Conservation (phyloP, 2,888 invertebrate genomes). For the Sarcophaga subvicina region DNA sequence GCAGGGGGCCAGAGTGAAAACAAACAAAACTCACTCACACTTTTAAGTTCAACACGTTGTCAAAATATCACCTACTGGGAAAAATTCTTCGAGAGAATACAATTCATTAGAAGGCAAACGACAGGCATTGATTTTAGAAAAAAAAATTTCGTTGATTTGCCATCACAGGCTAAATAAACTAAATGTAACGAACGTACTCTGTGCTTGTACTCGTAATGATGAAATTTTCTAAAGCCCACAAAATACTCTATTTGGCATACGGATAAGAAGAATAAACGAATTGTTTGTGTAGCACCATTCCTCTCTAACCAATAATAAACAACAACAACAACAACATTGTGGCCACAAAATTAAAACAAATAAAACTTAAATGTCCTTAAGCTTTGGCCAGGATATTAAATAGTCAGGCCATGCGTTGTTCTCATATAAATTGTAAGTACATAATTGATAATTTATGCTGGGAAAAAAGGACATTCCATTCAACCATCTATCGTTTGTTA, state of each 20-base stretch:
- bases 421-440: background rate
- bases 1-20: background rate
- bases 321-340: constrained; percentile 46
- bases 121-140: background rate
- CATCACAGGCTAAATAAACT: constrained; percentile 53
- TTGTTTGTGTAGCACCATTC: constrained; percentile 36
- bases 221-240: constrained; percentile 17
- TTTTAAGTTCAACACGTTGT: constrained; percentile 59
- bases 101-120: constrained; percentile 51
- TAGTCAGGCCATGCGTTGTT: background rate
- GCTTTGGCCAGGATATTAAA: constrained; percentile 1
- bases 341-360: constrained; percentile 51
- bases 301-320: background rate
- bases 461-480: background rate
- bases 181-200: constrained; percentile 4
- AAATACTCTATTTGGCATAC: constrained; percentile 42
- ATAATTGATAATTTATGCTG: background rate
- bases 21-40: constrained; percentile 25
- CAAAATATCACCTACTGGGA: constrained; percentile 33
- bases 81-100: constrained; percentile 14
- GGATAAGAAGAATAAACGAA: constrained; percentile 50
- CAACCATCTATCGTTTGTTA: background rate
- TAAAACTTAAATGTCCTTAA: constrained; percentile 26
- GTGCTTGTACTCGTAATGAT: background rate
- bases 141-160: constrained; percentile 44